Percentiles rank a stretch among this genome's conserved stretches.
These are phyloP conservation scores for Cyanoliseus patagonus DNA, from an alignment of 2,113 vertebrate genomes.

Conservation along the genomic window DNA sequence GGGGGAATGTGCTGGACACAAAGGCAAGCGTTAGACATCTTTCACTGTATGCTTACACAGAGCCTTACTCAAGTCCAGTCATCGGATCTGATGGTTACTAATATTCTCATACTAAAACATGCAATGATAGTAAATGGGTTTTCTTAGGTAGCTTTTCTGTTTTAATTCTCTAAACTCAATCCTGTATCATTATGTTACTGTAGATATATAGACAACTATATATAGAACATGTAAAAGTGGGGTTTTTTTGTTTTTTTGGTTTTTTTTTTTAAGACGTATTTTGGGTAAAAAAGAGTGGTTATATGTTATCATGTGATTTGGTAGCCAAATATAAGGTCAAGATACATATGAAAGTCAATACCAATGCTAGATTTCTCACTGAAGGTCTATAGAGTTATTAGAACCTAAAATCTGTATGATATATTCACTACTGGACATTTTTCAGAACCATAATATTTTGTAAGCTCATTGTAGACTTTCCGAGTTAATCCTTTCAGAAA, in stretches of 20 bases:
- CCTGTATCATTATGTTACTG: not conserved
- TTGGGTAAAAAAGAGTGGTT: not conserved
- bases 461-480: not conserved
- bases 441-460: not conserved
- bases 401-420: not conserved
- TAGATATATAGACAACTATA: not conserved
- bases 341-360: not conserved
- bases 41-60: not conserved
- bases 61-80: not conserved
- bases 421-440: not conserved
- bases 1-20: not conserved
- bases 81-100: not conserved
- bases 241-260: rapidly evolving
- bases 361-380: not conserved
- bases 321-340: not conserved
- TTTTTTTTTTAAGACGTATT: not conserved
- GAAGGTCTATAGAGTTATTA: not conserved
- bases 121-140: not conserved
- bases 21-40: not conserved
- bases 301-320: not conserved
- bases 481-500: not conserved
- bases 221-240: not conserved
- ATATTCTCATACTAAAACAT: not conserved
- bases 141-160: not conserved
- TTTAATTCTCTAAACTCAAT: not conserved